Evolutionary conservation across 2,888 invertebrate genomes (phyloP).

Genomic region (Pterostichus niger): DNA sequence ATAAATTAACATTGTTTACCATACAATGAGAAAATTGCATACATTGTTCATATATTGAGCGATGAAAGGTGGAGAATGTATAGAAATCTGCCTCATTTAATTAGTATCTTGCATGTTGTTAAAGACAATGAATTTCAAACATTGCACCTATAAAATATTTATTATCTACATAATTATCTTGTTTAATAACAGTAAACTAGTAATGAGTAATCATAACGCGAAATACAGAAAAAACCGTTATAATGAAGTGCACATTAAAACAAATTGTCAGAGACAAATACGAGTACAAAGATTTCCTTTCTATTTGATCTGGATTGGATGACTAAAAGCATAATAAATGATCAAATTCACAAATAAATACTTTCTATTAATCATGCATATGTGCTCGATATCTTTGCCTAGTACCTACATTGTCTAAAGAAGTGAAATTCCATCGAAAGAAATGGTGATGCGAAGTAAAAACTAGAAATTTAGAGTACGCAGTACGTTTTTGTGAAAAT

Average conservation of each 20-base stretch:
- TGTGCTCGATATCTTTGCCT: slow-evolving; percentile 28
- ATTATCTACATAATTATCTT: background rate
- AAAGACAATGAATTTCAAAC: slow-evolving; percentile 19
- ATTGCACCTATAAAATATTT: background rate
- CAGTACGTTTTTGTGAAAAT: slow-evolving; percentile 5
- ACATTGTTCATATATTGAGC: background rate
- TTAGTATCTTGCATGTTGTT: background rate
- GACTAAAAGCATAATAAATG: slow-evolving; percentile 38
- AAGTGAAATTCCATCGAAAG: slow-evolving; percentile 34
- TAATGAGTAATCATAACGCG: background rate
- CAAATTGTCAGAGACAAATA: background rate
- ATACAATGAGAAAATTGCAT: background rate
- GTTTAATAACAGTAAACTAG: background rate
- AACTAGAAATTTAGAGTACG: slow-evolving; percentile 26
- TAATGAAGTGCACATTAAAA: slow-evolving; percentile 1
- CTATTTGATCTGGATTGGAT: slow-evolving; percentile 12
- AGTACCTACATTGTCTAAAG: background rate
- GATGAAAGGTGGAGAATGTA: slow-evolving; percentile 32
- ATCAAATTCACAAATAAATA: slow-evolving; percentile 38
- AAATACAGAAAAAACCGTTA: slow-evolving; percentile 13
- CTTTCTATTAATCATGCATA: slow-evolving; percentile 41
- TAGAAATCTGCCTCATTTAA: slow-evolving; percentile 32
- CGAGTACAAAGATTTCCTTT: background rate
- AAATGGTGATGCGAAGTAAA: slow-evolving; percentile 17
- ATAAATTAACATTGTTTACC: background rate